Conservation (phyloP, 2,113 vertebrate genomes). For the Ageneiosus marmoratus region DNA sequence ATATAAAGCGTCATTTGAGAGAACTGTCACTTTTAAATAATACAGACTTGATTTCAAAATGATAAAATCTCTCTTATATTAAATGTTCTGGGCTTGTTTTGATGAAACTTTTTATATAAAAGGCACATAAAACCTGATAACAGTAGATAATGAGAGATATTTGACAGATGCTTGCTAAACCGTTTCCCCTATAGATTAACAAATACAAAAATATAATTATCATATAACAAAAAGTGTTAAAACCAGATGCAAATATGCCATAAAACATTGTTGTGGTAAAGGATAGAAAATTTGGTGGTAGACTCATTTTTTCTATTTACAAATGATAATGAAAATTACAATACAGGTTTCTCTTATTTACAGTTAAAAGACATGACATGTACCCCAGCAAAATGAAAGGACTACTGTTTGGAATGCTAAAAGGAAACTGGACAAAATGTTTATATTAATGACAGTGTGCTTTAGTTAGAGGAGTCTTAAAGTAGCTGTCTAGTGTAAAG, state of each 20-base stretch:
- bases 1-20: constrained; percentile 61
- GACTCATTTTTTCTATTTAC: constrained; percentile 70
- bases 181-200: constrained; percentile 39
- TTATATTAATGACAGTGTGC: constrained; percentile 35
- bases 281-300: constrained; percentile 62
- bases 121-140: constrained; percentile 51
- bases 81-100: constrained; percentile 37
- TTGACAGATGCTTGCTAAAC: constrained; percentile 34
- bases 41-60: constrained; percentile 65
- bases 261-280: constrained; percentile 57
- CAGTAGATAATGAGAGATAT: constrained; percentile 41
- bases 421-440: constrained; percentile 18
- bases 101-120: constrained; percentile 55
- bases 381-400: constrained; percentile 49
- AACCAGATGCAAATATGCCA: constrained; percentile 44
- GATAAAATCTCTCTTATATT: constrained; percentile 57
- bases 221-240: constrained; percentile 51
- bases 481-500: constrained; percentile 32
- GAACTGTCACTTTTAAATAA: constrained; percentile 53
- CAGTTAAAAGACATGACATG: constrained; percentile 69
- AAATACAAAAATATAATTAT: constrained; percentile 71
- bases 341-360: constrained; percentile 80
- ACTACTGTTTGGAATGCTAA: constrained; percentile 31
- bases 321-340: constrained; percentile 73
- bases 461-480: constrained; percentile 50